A percentile compares a stretch with the other conserved stretches of the same genome.
Evolutionary conservation across 2,888 invertebrate genomes (phyloP).

Genomic region (Protophormia terraenovae): DNA sequence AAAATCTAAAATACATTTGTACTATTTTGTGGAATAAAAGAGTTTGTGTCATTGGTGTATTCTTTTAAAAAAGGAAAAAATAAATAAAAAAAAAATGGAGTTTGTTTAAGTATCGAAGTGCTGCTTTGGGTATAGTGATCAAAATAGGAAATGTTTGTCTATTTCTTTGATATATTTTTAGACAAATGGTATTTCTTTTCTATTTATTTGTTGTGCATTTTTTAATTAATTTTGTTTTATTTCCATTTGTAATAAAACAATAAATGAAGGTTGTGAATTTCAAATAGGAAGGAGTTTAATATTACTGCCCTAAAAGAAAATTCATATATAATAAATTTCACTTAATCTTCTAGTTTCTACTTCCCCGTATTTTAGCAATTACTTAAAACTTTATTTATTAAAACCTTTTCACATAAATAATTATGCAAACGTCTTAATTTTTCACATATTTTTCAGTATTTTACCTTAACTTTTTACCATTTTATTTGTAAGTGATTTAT

Average conservation of each 20-base stretch:
- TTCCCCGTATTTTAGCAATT: no score
- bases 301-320: no score
- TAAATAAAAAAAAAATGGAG: not conserved
- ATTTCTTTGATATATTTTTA: not conserved
- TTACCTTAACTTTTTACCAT: not conserved
- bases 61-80: not conserved
- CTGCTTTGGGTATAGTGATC: not conserved
- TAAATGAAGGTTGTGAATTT: no score
- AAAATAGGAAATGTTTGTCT: not conserved
- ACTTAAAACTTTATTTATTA: no score
- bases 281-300: no score
- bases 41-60: not conserved
- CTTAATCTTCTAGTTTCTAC: no score
- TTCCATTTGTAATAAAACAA: not conserved
- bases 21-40: not conserved
- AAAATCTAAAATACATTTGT: conserved; percentile 2
- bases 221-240: not conserved
- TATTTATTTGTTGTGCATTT: not conserved
- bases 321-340: no score
- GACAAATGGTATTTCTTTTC: not conserved
- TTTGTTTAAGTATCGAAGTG: not conserved
- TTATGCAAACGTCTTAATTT: no score
- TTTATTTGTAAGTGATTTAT: not conserved
- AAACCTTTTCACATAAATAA: no score
- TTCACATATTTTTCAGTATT: no score